phyloP scores from a whole-genome alignment of 2,113 vertebrate genomes.

The Arvicanthis niloticus region DNA sequence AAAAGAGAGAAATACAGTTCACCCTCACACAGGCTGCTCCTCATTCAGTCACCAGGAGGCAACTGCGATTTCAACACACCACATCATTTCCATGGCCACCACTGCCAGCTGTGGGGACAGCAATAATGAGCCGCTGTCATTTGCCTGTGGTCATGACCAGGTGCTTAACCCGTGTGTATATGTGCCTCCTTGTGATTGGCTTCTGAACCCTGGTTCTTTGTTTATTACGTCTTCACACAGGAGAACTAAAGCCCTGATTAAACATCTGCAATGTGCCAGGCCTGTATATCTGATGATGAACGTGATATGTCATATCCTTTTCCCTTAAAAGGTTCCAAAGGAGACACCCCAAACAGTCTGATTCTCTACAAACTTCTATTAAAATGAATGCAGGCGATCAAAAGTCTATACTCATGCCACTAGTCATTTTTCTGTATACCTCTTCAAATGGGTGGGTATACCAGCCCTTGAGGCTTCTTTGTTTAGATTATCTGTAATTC shows the following conservation, averaged over 20 bases:
- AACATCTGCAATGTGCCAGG: background rate
- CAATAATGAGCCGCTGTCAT: conserved; percentile 28
- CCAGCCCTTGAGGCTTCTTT: background rate
- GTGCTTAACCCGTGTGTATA: conserved; percentile 9
- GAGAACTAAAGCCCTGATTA: conserved; percentile 3
- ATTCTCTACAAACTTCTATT: background rate
- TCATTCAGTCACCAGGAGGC: conserved; percentile 63
- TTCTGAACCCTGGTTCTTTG: conserved; percentile 42
- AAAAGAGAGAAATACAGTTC: background rate
- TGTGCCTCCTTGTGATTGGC: conserved; percentile 49
- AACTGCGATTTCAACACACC: conserved; percentile 37
- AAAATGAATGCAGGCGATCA: background rate
- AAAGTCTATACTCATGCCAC: background rate
- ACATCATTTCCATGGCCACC: conserved; percentile 68
- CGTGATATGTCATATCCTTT: background rate
- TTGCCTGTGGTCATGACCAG: conserved; percentile 67
- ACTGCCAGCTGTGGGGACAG: conserved; percentile 41
- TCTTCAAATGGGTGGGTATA: background rate
- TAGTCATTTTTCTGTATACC: background rate
- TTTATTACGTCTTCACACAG: background rate
- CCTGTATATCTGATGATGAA: background rate
- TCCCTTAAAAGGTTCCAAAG: background rate
- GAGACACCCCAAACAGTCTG: background rate
- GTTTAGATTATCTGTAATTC: background rate
- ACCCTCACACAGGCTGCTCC: conserved; percentile 30